Evolutionary conservation across 2,113 vertebrate genomes (phyloP).

Genomic region (Tenebrosternarchus preto): DNA sequence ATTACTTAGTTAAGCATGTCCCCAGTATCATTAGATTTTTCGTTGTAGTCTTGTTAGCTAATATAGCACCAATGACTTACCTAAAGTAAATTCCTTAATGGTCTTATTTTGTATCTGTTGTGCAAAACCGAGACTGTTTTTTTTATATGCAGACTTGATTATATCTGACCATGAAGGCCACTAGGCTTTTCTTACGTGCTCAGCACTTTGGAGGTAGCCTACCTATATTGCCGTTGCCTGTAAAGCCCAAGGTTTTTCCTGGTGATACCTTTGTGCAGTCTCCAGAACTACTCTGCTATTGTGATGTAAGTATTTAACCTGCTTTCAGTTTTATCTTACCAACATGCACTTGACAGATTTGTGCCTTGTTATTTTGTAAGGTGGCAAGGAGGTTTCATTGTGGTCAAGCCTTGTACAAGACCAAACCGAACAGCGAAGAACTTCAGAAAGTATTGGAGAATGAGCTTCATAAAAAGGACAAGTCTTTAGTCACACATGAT

Average conservation of each 20-base stretch:
- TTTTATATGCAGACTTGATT: conserved; percentile 15
- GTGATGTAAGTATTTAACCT: conserved; percentile 57
- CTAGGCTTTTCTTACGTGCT: conserved; percentile 58
- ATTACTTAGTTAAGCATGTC: too few species aligned
- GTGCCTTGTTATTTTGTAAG: conserved; percentile 39
- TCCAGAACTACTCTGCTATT: neutral
- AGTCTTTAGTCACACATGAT: conserved; percentile 58
- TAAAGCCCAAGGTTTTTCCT: neutral
- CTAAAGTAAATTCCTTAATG: neutral
- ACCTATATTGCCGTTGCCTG: conserved; percentile 16
- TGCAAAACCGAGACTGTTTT: neutral
- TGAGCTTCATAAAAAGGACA: conserved; percentile 4
- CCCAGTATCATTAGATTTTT: too few species aligned
- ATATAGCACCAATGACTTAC: neutral
- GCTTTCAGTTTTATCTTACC: neutral
- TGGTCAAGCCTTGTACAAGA: conserved; percentile 50
- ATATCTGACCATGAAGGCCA: conserved; percentile 58
- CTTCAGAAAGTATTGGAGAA: conserved; percentile 21
- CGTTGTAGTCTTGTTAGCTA: neutral
- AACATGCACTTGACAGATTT: neutral
- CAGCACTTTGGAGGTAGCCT: conserved; percentile 36
- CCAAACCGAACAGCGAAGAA: neutral
- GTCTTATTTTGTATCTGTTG: neutral
- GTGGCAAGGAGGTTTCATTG: conserved; percentile 58
- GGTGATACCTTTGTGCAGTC: conserved; percentile 5